phyloP scores from a whole-genome alignment of 1,140 invertebrate species.

The Apis cerana region DNA sequence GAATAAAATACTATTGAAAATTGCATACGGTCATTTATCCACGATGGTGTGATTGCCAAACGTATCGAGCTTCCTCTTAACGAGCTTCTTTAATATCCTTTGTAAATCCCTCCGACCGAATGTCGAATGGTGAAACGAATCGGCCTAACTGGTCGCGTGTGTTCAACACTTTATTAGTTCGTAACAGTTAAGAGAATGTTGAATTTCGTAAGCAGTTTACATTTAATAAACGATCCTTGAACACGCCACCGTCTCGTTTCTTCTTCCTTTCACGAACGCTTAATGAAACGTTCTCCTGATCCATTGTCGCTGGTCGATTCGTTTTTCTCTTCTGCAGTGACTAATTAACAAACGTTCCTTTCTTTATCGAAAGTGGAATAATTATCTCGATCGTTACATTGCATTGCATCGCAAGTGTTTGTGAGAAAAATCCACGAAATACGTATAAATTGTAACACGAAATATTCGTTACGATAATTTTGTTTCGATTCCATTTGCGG shows the following conservation, averaged over 20 bases:
- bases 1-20: no score
- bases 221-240: slow-evolving; percentile 47
- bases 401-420: no score
- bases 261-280: not conserved
- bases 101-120: slow-evolving; percentile 1
- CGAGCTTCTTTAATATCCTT: not conserved
- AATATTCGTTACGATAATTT: no score
- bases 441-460: no score
- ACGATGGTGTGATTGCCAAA: no score
- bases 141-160: slow-evolving; percentile 32
- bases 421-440: no score
- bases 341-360: not conserved
- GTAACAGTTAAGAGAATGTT: slow-evolving; percentile 57
- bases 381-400: no score
- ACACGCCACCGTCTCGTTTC: slow-evolving; percentile 48
- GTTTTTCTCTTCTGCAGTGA: not conserved
- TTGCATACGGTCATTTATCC: no score
- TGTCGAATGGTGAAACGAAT: not conserved
- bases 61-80: not conserved
- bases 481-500: no score
- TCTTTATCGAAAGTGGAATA: not conserved
- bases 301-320: not conserved
- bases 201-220: slow-evolving; percentile 48
- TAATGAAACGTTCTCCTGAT: slow-evolving; percentile 4
- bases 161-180: slow-evolving; percentile 49